phyloP scores from a whole-genome alignment of 1,140 invertebrate genomes.

The Neotoxoptera formosana region DNA sequence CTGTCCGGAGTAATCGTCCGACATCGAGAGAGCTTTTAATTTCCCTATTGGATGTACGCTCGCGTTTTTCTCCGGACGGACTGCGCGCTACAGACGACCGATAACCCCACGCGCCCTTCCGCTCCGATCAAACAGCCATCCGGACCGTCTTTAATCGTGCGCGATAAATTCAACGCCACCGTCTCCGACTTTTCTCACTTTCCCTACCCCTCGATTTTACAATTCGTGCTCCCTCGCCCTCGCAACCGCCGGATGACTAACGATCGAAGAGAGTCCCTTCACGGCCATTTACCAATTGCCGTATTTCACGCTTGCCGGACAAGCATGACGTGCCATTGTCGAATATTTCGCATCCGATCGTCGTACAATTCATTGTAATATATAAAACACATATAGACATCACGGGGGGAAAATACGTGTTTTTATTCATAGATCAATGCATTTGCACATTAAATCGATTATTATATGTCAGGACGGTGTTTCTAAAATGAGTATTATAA shows the following conservation, averaged over 20 bases:
- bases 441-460: neutral
- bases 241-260: neutral
- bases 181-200: neutral
- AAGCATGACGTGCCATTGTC: neutral
- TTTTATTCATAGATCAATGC: neutral
- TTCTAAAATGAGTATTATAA: neutral
- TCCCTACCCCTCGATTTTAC: neutral
- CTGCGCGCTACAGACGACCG: neutral
- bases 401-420: neutral
- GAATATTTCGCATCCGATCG: neutral
- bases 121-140: neutral
- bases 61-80: neutral
- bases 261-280: neutral
- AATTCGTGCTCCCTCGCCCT: neutral
- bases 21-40: neutral
- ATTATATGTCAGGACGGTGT: neutral
- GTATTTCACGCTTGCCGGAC: neutral
- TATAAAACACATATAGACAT: neutral
- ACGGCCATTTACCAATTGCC: neutral
- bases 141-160: neutral
- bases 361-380: neutral
- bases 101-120: neutral
- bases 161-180: neutral
- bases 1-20: neutral
- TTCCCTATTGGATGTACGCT: neutral